Evolutionary conservation across 1,140 invertebrate species (phyloP).

Genomic region (Anoplolepis gracilipes): DNA sequence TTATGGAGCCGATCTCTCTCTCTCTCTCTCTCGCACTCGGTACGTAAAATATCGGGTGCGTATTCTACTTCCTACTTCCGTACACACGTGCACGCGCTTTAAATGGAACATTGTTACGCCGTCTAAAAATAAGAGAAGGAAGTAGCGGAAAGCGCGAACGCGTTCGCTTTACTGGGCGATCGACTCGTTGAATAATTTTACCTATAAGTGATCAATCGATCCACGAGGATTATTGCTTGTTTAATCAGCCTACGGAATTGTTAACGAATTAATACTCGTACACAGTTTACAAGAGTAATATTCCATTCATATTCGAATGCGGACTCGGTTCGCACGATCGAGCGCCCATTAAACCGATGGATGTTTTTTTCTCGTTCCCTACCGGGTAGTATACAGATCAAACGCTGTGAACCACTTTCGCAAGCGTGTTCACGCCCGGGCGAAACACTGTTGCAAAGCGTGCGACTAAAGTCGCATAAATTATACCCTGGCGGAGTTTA

Average conservation of each 20-base stretch:
- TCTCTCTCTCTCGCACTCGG: neutral
- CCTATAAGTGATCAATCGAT: neutral
- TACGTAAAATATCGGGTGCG: slow-evolving; percentile 24
- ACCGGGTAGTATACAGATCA: slow-evolving; percentile 59
- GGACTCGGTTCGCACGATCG: slow-evolving; percentile 47
- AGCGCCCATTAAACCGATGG: slow-evolving; percentile 37
- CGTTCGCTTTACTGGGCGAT: neutral
- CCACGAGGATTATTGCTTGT: neutral
- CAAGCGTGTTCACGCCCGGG: slow-evolving; percentile 26
- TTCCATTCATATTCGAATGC: slow-evolving; percentile 42
- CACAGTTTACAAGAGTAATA: neutral
- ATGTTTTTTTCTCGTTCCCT: slow-evolving; percentile 50
- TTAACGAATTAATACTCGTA: slow-evolving; percentile 27
- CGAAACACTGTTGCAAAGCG: slow-evolving; percentile 51
- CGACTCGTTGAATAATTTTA: neutral
- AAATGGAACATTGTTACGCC: slow-evolving; percentile 33
- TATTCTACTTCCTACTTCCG: slow-evolving; percentile 18
- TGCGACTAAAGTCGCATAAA: slow-evolving; percentile 39
- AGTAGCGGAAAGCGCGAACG: neutral
- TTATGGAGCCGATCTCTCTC: slow-evolving; percentile 43
- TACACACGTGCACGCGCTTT: slow-evolving; percentile 18
- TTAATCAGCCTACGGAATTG: neutral
- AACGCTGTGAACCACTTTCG: slow-evolving; percentile 55
- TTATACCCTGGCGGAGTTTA: slow-evolving; percentile 32
- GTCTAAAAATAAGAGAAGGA: slow-evolving; percentile 43